Conservation (phyloP, 2,113 vertebrate species). For the Eleginops maclovinus region DNA sequence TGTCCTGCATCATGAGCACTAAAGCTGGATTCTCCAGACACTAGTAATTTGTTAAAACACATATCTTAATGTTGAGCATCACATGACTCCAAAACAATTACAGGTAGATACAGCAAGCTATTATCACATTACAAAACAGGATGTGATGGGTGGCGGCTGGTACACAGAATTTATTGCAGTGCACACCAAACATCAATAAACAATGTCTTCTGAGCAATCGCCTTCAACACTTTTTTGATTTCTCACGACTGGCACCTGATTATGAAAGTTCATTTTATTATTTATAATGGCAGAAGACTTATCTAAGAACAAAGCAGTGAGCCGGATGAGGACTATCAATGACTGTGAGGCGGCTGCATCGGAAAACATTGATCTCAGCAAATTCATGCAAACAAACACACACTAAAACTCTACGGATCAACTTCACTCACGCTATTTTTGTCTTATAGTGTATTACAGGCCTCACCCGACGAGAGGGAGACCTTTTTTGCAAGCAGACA, state of each 20-base stretch:
- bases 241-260: constrained; percentile 63
- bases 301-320: constrained; percentile 69
- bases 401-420: constrained; percentile 76
- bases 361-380: constrained; percentile 77
- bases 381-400: constrained; percentile 83
- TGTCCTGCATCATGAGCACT: constrained; percentile 63
- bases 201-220: constrained; percentile 64
- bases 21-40: constrained; percentile 70
- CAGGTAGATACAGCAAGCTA: constrained; percentile 88
- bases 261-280: constrained; percentile 58
- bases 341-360: constrained; percentile 63
- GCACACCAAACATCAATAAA: constrained; percentile 89
- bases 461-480: constrained; percentile 69
- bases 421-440: constrained; percentile 79
- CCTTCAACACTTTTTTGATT: constrained; percentile 57
- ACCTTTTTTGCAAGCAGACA: constrained; percentile 84
- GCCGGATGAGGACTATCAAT: constrained; percentile 66
- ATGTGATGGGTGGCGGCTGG: constrained; percentile 78
- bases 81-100: constrained; percentile 88
- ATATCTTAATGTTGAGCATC: constrained; percentile 75
- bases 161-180: constrained; percentile 93
- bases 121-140: constrained; percentile 78
- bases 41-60: constrained; percentile 67
- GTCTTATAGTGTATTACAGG: constrained; percentile 69
- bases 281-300: constrained; percentile 66